phyloP scores from a whole-genome alignment of 2,797 vertebrate genomes.

The Artibeus lituratus region DNA sequence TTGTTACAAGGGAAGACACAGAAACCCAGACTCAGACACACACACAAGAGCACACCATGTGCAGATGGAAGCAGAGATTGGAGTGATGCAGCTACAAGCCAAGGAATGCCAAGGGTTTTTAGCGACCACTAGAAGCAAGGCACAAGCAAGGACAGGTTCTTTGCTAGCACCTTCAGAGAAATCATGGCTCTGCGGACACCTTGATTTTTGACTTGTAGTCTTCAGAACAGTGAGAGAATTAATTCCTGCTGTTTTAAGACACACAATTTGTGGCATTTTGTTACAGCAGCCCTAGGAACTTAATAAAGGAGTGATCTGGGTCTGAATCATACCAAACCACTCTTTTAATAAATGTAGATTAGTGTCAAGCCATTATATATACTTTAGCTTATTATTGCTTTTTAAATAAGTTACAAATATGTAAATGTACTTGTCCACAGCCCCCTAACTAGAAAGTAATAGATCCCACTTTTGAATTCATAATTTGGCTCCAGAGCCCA shows the following conservation, averaged over 20 bases:
- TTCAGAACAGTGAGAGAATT: neutral
- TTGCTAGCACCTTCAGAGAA: neutral
- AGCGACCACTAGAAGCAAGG: neutral
- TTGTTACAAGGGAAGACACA: neutral
- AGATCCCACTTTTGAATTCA: neutral
- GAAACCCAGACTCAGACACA: neutral
- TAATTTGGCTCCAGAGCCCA: neutral
- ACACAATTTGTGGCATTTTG: neutral
- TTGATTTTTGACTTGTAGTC: neutral
- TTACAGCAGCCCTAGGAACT: neutral
- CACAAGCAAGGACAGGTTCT: neutral
- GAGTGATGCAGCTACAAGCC: neutral
- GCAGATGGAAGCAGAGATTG: neutral
- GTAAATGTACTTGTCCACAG: neutral
- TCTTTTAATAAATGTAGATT: neutral
- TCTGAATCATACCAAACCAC: neutral
- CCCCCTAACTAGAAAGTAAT: neutral
- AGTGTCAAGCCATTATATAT: neutral
- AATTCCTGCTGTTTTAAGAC: neutral
- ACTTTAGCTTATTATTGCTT: neutral
- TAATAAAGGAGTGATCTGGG: neutral
- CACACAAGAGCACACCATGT: neutral
- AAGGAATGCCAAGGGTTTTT: neutral
- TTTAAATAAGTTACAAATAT: neutral
- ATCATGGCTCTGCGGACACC: neutral